Evolutionary conservation across 2,113 vertebrate genomes (phyloP).

Genomic region (Ciconia boyciana): DNA sequence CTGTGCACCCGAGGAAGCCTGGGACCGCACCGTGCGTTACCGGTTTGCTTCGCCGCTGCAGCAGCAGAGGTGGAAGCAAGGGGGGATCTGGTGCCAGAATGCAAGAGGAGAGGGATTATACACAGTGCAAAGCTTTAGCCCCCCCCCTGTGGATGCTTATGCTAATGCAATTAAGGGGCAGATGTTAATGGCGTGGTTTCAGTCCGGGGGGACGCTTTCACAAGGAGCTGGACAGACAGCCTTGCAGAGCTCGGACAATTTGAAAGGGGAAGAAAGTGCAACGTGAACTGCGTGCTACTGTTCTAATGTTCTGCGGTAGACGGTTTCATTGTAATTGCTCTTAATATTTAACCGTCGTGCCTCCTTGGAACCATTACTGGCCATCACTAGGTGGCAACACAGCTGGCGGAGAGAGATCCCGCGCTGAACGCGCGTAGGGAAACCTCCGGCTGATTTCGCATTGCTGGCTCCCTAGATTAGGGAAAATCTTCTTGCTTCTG

Average conservation of each 20-base stretch:
- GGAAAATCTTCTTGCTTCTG: not conserved
- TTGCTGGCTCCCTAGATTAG: accelerated
- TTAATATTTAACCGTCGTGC: accelerated
- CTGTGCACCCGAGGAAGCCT: not conserved
- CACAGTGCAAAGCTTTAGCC: accelerated
- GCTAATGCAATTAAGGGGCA: too few relatives aligned
- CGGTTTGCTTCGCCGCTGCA: not conserved
- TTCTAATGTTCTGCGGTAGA: accelerated
- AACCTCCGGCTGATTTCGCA: not conserved
- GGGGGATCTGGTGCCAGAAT: too few relatives aligned
- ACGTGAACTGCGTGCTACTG: accelerated
- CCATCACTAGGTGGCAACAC: not conserved
- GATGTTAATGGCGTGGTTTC: accelerated
- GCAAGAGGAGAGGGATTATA: not conserved
- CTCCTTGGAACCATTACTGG: not conserved
- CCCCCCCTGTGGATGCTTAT: accelerated
- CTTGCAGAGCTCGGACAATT: not conserved
- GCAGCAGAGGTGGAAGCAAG: not conserved
- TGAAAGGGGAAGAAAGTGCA: not conserved
- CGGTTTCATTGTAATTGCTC: accelerated
- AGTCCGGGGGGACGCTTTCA: not conserved
- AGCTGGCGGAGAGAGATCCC: not conserved
- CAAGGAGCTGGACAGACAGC: not conserved
- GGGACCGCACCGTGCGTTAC: accelerated
- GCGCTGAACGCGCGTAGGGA: accelerated